These are phyloP conservation scores for Microchrysa polita DNA, from an alignment of 2,888 invertebrate species.

Conservation along the genomic window DNA sequence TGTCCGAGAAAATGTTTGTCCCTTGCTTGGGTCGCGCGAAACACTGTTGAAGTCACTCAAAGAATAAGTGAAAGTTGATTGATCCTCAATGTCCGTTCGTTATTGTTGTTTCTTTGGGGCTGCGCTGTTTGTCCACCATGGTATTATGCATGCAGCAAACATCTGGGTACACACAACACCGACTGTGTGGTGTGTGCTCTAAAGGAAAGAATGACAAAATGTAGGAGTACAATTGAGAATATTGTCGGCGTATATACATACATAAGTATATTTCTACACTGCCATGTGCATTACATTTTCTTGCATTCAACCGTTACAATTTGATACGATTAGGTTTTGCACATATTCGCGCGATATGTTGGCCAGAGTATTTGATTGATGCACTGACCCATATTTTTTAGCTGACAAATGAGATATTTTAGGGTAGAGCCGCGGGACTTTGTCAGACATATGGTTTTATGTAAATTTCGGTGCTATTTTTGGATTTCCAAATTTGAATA, in stretches of 20 bases:
- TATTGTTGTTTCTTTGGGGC: too few species aligned
- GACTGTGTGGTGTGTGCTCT: not conserved
- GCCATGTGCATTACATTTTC: not conserved
- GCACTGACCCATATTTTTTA: conserved; percentile 43
- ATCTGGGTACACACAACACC: conserved; percentile 26
- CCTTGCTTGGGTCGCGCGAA: not conserved
- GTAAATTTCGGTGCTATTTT: too few species aligned
- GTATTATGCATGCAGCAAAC: conserved; percentile 40
- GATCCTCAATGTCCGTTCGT: conserved; percentile 44
- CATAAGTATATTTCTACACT: not conserved
- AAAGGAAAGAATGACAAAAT: not conserved
- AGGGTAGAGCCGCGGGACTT: not conserved
- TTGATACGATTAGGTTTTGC: conserved; percentile 25
- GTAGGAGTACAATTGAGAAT: conserved; percentile 21
- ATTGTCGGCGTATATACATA: too few species aligned
- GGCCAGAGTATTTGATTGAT: conserved; percentile 27
- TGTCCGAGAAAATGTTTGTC: conserved; percentile 26
- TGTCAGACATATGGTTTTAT: too few species aligned
- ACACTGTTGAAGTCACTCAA: conserved; percentile 13
- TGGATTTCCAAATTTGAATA: too few species aligned
- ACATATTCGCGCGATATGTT: not conserved
- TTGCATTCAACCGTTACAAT: conserved; percentile 15
- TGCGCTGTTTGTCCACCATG: conserved; percentile 41
- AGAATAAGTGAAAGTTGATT: conserved; percentile 50
- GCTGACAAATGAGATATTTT: not conserved